phyloP scores from a whole-genome alignment of 2,797 vertebrate species.

The Pangasius krempfi region DNA sequence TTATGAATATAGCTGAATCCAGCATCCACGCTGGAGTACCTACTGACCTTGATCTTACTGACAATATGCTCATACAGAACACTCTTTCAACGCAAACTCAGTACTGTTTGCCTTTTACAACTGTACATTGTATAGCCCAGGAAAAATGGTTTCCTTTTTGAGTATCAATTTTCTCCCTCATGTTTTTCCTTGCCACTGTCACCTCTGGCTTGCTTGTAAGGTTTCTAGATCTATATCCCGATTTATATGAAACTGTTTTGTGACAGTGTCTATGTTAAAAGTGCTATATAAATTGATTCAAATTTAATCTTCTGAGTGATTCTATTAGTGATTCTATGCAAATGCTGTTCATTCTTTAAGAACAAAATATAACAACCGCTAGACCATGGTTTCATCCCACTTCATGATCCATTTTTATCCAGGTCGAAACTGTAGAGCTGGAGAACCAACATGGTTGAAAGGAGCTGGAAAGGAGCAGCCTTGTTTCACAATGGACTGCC shows the following conservation, averaged over 20 bases:
- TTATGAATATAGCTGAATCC: neutral
- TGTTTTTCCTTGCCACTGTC: neutral
- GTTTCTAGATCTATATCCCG: neutral
- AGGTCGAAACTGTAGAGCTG: neutral
- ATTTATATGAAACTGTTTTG: neutral
- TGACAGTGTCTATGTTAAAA: neutral
- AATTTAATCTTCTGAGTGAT: neutral
- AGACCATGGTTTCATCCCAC: neutral
- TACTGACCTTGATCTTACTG: neutral
- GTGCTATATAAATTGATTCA: neutral
- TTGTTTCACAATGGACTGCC: conserved; percentile 18
- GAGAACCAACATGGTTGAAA: neutral
- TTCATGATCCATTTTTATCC: conserved; percentile 1
- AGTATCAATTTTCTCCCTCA: neutral
- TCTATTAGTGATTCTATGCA: neutral
- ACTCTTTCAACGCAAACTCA: neutral
- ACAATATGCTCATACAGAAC: neutral
- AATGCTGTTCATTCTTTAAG: neutral
- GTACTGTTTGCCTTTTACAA: neutral
- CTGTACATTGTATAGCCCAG: neutral
- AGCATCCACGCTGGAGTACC: neutral
- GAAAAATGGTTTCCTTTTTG: neutral
- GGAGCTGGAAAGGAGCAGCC: conserved; percentile 14
- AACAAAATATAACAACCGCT: neutral
- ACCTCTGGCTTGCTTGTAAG: neutral